Base-by-base conservation (phyloP, 2,797 vertebrate genomes). In the Takifugu ocellatus region DNA sequence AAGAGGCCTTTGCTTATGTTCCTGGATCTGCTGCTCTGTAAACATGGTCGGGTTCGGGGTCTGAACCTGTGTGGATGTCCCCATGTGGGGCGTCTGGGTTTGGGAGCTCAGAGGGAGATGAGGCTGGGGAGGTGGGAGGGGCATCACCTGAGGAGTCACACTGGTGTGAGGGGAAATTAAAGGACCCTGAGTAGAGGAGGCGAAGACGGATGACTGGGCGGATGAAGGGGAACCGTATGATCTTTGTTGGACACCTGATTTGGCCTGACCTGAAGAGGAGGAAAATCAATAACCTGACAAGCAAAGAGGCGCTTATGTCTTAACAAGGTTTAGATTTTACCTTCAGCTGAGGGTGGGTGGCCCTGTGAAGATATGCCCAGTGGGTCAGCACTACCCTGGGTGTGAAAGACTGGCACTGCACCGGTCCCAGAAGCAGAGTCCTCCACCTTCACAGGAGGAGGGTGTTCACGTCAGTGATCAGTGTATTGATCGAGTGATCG, bases 391-490 rank as follows among this genome's bases (percentile, higher is more conserved):
- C 74, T 70, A 5, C 78, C 75, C 51, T 63, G 79, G 42, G 15
- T 15, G 43, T 65, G 75, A 10, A 63, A 24, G 8, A 31, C 51
- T 5, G 55, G 17, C 11, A 49, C 6, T 2, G 54, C 2, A 21
- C 57, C 62, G 14, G 59, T 16, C 54, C 25, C 8, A 74, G 52
- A 65, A 59, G 25, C 29, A 49, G 89, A 54, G 16, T 63, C 83
- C 14, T 92, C 92, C 47, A 88, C 56, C 63, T 92, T 93, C 39
- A 92, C 8, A 29, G 7, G 17, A 31, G 7, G 68, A 7, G 52
- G 6, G 21, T 14, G 42, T 6, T 17, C 2, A 16, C 21, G 16
- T 9, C 2, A 17, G 1, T 46, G 31, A 53, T 58, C 2, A 53
- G 3, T 1, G 14, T 0, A 29, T 29, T 29, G 5, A 8, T n/a